Evolutionary conservation across 2,888 invertebrate genomes (phyloP), one percentile per base, ranked within the genome.

Genomic region (Nipponacmea schrenckii): DNA sequence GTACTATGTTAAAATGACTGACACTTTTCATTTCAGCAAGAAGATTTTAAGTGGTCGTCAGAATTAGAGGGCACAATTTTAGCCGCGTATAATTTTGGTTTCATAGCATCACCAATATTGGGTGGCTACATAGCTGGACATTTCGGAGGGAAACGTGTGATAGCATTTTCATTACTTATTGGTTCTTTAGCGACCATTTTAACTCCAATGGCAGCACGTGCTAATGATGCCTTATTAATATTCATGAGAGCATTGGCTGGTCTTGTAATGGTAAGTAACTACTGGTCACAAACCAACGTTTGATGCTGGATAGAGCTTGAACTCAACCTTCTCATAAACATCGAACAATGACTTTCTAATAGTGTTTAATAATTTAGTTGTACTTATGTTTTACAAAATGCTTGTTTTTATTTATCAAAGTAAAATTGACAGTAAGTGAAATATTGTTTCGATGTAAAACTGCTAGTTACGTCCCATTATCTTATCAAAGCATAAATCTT

Each of bases 91-190:
- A 87, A 85, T 80, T 85, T 83, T 76, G 87, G 87, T 20, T 86
- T 86, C 71, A 80, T 85, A 62, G 67, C 81, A 46, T 85, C 85
- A 0, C 87, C 86, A 48, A 68, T 87, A 20, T 80, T 84, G 26
- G 86, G 86, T 8, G 87, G 86, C 1, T 83, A 81, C 78, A 84
- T 95, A 27, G 94, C 95, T 0, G 95, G 95, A 81, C 92, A 92
- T 80, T 94, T 94, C 77, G 95, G 95, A 27, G 95, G 95, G n/a
- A 96, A 95, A 87, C 93, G 94, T 89, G 93, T 94, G 0, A 90
- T 95, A 12, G 94, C 94, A 0, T 89, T 94, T 72, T 95, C 95
- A 65, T 93, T 95, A 27, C 89, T 95, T 0, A 93, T 93, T 8
- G 94, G 95, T 0, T 94, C 94, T 0, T 86, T 95, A 17, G 94